Conservation (phyloP, 2,888 invertebrate species). For the Pseudococcus longispinus region DNA sequence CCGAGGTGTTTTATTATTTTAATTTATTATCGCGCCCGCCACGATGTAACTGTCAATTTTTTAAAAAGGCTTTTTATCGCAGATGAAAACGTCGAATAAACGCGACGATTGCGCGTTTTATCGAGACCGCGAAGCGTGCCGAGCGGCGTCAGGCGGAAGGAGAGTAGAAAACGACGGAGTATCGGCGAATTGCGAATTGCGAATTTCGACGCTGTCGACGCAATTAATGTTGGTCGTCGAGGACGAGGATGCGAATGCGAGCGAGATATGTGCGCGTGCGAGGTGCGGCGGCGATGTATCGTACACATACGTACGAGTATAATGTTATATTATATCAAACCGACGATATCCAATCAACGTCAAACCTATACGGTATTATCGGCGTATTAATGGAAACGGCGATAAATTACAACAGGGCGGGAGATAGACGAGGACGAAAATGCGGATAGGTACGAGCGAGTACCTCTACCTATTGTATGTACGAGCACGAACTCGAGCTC, state of each 20-base stretch:
- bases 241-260: neutral
- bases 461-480: neutral
- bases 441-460: neutral
- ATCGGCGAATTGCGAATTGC: neutral
- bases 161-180: neutral
- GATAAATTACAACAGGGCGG: constrained; percentile 20
- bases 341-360: constrained; percentile 28
- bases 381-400: constrained; percentile 18
- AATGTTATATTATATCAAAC: constrained; percentile 8
- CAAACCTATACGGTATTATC: neutral
- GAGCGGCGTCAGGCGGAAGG: neutral
- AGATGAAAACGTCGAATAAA: constrained; percentile 22
- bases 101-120: constrained; percentile 17
- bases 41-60: constrained; percentile 6
- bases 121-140: neutral
- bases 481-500: neutral
- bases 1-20: constrained; percentile 14
- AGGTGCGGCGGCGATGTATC: no score
- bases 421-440: neutral
- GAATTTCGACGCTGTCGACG: constrained; percentile 5
- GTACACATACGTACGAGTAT: no score
- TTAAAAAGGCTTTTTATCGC: neutral
- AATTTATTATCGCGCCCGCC: constrained; percentile 18
- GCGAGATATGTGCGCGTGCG: neutral
- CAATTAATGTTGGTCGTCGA: neutral